Conservation (phyloP, 2,113 vertebrate species). For the Ceyx margarethae region DNA sequence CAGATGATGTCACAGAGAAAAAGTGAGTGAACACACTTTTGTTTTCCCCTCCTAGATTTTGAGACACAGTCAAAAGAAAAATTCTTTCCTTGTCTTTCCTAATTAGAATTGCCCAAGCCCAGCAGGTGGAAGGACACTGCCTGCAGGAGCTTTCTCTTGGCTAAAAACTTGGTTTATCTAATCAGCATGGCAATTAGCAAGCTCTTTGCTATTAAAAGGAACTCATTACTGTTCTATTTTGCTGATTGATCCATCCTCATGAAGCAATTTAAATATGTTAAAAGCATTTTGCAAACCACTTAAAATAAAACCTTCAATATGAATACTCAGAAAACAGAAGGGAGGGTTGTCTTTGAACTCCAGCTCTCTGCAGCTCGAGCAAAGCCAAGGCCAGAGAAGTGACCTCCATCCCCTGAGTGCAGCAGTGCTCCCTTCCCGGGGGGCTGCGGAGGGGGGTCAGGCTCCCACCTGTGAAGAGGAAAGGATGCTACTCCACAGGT, state of each 20-base stretch:
- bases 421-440: too few relatives aligned
- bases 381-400: not conserved
- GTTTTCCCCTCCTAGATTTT: not conserved
- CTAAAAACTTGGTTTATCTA: constrained; percentile 58
- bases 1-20: not conserved
- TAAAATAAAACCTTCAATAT: constrained; percentile 36
- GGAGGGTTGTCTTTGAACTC: constrained; percentile 8
- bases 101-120: constrained; percentile 56
- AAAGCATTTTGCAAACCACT: constrained; percentile 41
- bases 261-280: constrained; percentile 59
- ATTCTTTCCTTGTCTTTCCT: constrained; percentile 54
- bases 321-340: constrained; percentile 19
- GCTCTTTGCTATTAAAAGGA: constrained; percentile 64
- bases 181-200: constrained; percentile 71
- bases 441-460: too few relatives aligned
- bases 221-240: constrained; percentile 71
- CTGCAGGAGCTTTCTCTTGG: constrained; percentile 65
- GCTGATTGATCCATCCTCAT: constrained; percentile 65
- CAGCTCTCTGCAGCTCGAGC: not conserved
- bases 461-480: not conserved
- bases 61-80: constrained; percentile 22
- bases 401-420: too few relatives aligned
- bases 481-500: constrained; percentile 14
- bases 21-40: not conserved
- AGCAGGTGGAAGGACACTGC: constrained; percentile 66